Conservation (phyloP, 2,113 vertebrate genomes). For the Sula dactylatra region DNA sequence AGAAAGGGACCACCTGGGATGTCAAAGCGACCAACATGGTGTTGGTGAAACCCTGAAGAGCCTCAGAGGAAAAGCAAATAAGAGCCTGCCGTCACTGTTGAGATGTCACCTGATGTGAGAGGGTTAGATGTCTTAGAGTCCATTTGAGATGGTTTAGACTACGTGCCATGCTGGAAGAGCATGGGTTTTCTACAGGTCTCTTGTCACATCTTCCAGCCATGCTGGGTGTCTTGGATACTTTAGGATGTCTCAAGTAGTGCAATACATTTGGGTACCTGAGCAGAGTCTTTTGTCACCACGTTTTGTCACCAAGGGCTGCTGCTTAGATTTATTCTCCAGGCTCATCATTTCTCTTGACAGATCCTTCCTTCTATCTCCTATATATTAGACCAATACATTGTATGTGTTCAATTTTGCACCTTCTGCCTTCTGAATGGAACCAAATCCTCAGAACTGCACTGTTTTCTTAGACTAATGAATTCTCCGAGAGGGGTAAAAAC, state of each 20-base stretch:
- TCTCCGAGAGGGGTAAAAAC: slow-evolving; percentile 38
- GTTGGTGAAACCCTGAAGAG: not conserved
- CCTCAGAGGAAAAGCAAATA: not conserved
- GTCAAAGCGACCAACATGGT: not conserved
- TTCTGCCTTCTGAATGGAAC: slow-evolving; percentile 46
- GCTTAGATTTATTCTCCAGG: not conserved
- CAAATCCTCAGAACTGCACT: slow-evolving; percentile 51
- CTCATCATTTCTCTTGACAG: not conserved
- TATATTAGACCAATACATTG: not conserved
- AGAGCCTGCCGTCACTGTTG: not conserved
- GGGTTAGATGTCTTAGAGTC: not conserved
- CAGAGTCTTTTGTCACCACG: not conserved
- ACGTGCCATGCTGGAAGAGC: not conserved
- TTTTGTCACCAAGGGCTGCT: not conserved
- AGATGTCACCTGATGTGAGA: not conserved
- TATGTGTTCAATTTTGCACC: not conserved
- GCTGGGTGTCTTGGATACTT: not conserved
- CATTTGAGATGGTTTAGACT: not conserved
- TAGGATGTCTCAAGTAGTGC: not conserved
- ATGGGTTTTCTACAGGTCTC: not conserved
- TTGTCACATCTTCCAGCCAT: not conserved
- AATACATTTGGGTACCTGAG: not conserved
- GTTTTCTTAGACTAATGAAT: slow-evolving; percentile 64
- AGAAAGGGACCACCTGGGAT: not conserved
- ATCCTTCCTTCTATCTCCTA: not conserved